A percentile compares a stretch with the other conserved stretches of the same genome.
These are phyloP conservation scores for Holocentrus rufus DNA, from an alignment of 2,797 vertebrate species.

Conservation along the genomic window DNA sequence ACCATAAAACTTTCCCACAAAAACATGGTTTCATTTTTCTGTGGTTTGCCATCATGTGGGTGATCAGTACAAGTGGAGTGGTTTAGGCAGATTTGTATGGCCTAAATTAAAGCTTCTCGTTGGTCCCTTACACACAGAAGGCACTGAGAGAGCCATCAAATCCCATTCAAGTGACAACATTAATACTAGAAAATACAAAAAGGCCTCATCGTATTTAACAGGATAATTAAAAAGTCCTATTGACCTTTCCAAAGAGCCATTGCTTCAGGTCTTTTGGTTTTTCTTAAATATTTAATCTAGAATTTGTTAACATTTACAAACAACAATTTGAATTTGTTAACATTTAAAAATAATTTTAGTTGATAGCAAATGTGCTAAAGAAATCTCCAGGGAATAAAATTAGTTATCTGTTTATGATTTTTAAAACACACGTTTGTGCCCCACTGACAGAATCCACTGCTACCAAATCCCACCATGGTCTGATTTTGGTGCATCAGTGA, in stretches of 20 bases:
- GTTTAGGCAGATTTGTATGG: conserved; percentile 24
- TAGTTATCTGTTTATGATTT: no score
- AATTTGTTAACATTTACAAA: no score
- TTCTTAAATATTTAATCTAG: no score
- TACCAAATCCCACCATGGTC: neutral
- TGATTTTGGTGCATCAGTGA: neutral
- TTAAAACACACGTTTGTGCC: neutral
- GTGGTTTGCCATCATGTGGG: conserved; percentile 36
- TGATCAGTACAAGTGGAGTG: conserved; percentile 13
- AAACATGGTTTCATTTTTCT: conserved; percentile 21
- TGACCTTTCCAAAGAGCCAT: no score
- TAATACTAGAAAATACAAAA: neutral
- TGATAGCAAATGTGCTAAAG: no score
- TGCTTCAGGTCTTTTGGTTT: no score
- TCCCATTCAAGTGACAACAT: neutral
- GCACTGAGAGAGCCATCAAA: no score
- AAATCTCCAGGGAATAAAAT: no score
- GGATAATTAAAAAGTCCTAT: no score
- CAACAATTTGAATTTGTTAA: no score
- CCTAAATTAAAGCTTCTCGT: conserved; percentile 10
- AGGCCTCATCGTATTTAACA: no score
- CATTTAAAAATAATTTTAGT: no score
- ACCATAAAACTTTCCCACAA: neutral
- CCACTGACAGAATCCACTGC: neutral
- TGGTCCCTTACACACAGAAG: neutral